Conservation (phyloP, 2,113 vertebrate species). For the Sterrhoptilus dennistouni region DNA sequence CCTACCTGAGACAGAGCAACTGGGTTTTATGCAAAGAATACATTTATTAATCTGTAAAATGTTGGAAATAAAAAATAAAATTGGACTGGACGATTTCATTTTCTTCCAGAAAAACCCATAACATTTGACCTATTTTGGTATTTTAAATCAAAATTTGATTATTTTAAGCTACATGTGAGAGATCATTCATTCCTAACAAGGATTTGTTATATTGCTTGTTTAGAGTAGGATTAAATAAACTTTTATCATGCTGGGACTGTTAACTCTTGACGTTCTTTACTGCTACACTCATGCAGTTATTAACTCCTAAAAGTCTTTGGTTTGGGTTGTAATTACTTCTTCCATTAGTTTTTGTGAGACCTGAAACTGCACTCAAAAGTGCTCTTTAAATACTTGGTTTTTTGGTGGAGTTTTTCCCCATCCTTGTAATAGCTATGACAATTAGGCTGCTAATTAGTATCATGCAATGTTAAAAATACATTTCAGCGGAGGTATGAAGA, state of each 20-base stretch:
- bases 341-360: neutral
- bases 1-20: neutral
- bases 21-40: neutral
- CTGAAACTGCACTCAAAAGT: neutral
- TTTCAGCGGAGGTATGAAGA: neutral
- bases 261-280: neutral
- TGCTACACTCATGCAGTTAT: neutral
- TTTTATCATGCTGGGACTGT: neutral
- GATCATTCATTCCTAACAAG: slow-evolving; percentile 29
- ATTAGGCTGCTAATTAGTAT: neutral
- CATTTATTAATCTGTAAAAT: slow-evolving; percentile 10
- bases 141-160: slow-evolving; percentile 30
- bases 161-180: slow-evolving; percentile 26
- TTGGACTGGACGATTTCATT: neutral
- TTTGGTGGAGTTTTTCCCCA: neutral
- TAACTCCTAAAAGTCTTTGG: neutral
- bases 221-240: slow-evolving; percentile 42
- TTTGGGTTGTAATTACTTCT: neutral
- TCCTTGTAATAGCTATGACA: neutral
- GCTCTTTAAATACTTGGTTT: neutral
- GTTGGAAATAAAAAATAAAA: slow-evolving; percentile 42
- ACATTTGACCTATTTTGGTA: neutral
- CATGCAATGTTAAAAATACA: neutral
- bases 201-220: slow-evolving; percentile 28
- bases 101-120: neutral